Evolutionary conservation across 2,113 vertebrate species (phyloP).

Genomic region (Sula dactylatra): DNA sequence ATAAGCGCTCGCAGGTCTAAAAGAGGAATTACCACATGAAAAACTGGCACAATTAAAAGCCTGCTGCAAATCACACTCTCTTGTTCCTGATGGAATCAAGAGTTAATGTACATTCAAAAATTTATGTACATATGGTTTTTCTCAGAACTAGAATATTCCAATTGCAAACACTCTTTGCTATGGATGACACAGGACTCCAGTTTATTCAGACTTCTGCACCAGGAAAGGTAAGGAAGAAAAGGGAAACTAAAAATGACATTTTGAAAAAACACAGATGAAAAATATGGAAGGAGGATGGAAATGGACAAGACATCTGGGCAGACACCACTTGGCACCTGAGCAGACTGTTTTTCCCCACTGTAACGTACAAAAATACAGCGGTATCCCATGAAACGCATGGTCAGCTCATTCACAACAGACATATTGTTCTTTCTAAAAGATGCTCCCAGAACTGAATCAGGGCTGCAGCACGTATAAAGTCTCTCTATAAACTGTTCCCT

Average conservation of each 20-base stretch:
- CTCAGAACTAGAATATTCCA: not conserved
- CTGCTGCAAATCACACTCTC: not conserved
- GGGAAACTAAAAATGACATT: not conserved
- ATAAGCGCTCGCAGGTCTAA: not conserved
- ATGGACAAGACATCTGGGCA: not conserved
- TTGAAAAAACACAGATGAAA: not conserved
- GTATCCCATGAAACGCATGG: not conserved
- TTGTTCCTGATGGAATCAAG: not conserved
- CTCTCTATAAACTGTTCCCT: not conserved
- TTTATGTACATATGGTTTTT: fast-evolving
- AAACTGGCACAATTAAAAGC: not conserved
- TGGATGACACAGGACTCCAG: not conserved
- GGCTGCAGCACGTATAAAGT: not conserved
- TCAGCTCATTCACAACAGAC: not conserved
- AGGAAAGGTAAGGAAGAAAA: not conserved
- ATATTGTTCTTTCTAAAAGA: not conserved
- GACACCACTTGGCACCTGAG: not conserved
- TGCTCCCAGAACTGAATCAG: not conserved
- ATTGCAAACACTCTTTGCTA: not conserved
- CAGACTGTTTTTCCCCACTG: not conserved
- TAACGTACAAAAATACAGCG: not conserved
- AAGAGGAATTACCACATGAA: not conserved
- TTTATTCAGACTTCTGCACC: not conserved
- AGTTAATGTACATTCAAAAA: not conserved
- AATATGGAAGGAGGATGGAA: not conserved